A percentile compares a stretch with the other conserved stretches of the same genome.
Evolutionary conservation across 1,140 invertebrate genomes (phyloP).

Genomic region (Laupala kohalensis): DNA sequence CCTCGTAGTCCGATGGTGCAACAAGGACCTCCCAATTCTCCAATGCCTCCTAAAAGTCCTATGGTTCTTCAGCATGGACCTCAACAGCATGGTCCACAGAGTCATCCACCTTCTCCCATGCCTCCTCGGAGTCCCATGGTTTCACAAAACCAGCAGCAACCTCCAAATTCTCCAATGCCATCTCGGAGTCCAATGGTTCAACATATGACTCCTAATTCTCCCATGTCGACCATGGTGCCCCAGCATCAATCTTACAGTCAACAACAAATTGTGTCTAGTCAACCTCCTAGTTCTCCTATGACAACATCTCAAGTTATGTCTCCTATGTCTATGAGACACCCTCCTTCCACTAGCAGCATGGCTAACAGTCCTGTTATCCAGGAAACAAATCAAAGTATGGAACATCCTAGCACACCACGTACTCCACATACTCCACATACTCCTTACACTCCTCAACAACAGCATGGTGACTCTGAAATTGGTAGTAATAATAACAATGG

Average conservation of each 20-base stretch:
- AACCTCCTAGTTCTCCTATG: slow-evolving; percentile 33
- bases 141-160: slow-evolving; percentile 10
- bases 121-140: slow-evolving; percentile 15
- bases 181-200: slow-evolving; percentile 21
- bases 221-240: slow-evolving; percentile 38
- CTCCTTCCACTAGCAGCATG: slow-evolving; percentile 25
- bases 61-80: slow-evolving; percentile 7
- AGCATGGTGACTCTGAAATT: slow-evolving; percentile 20
- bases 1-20: slow-evolving; percentile 46
- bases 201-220: slow-evolving; percentile 27
- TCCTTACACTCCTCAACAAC: slow-evolving; percentile 23
- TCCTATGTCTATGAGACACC: slow-evolving; percentile 4
- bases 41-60: slow-evolving; percentile 14
- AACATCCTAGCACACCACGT: slow-evolving; percentile 40
- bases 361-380: slow-evolving; percentile 40
- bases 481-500: slow-evolving; percentile 17
- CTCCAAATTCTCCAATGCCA: slow-evolving; percentile 14
- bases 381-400: slow-evolving; percentile 40
- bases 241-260: slow-evolving; percentile 26
- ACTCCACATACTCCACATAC: slow-evolving; percentile 28
- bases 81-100: not conserved
- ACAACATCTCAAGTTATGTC: slow-evolving; percentile 31
- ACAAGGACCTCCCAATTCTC: slow-evolving; percentile 9
- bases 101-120: slow-evolving; percentile 13
- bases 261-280: slow-evolving; percentile 25